Evolutionary conservation across 1,140 invertebrate species (phyloP).

Genomic region (Drosophila chauvacae): DNA sequence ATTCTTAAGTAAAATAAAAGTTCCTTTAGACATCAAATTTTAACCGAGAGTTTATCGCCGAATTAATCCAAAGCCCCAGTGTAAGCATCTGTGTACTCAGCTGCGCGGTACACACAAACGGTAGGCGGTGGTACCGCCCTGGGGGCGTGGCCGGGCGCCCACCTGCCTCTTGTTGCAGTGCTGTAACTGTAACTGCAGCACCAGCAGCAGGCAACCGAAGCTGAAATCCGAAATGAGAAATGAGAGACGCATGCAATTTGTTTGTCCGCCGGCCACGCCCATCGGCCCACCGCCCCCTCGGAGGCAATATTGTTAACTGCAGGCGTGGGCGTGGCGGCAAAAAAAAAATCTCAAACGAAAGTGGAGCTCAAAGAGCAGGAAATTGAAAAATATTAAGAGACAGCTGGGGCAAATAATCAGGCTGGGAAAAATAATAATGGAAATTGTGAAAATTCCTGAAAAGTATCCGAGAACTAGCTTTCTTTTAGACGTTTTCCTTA

Average conservation of each 20-base stretch:
- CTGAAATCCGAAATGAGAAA: slow-evolving; percentile 42
- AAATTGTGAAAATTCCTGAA: not conserved
- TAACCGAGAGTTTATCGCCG: not conserved
- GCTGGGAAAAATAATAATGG: slow-evolving; percentile 10
- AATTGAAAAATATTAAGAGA: slow-evolving; percentile 56
- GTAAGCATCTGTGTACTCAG: not conserved
- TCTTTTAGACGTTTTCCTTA: not conserved
- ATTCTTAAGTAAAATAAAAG: not conserved
- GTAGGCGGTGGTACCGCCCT: slow-evolving; percentile 12
- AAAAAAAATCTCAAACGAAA: slow-evolving; percentile 63
- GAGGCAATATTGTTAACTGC: slow-evolving; percentile 40
- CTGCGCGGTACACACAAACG: not conserved
- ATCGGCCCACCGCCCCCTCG: slow-evolving; percentile 23
- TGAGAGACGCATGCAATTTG: slow-evolving; percentile 72
- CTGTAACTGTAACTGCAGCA: slow-evolving; percentile 14
- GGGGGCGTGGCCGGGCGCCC: slow-evolving; percentile 22
- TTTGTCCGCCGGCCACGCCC: slow-evolving; percentile 55
- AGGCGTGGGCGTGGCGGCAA: slow-evolving; percentile 1
- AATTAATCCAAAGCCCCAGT: not conserved
- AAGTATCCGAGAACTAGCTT: not conserved
- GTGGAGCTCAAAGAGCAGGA: slow-evolving; percentile 69
- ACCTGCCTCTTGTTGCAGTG: slow-evolving; percentile 25
- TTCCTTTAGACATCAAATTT: not conserved
- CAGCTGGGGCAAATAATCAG: slow-evolving; percentile 12
- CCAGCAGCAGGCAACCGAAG: slow-evolving; percentile 2